Base-by-base conservation (phyloP, 1,140 invertebrate species). In the Ruditapes philippinarum region DNA sequence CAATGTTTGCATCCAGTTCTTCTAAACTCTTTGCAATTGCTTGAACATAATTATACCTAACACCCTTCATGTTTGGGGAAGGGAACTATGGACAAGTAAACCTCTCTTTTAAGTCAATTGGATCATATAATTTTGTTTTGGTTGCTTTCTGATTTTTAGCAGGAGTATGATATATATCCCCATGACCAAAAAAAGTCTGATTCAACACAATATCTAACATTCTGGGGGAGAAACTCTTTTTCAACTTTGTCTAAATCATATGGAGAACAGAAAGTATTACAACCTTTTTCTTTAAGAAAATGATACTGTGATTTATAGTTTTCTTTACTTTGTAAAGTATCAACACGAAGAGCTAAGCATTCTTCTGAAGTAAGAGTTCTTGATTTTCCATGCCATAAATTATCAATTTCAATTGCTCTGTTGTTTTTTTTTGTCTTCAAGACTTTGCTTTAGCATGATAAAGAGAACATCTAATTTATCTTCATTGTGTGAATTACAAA, bases 381-480 rank as follows among this genome's bases (percentile, higher is more conserved):
- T 9, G 12, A 14, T 22, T 45, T 3, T 7, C 40, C 33, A n/a
- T 76, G 14, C 73, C 1, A 76, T 7, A 28, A 14, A 0, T 22
- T 3, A n/a, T 42, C 14, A 25, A 76, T 12, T n/a, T 19, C 38
- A 76, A 1, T 22, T 2, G 14, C 0, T 25, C 42, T 49, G 28
- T 22, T 45, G 28, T 51, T 40, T 33, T 76, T 22, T n/a, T 25
- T 19, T 76, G 9, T 76, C 73, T 45, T 25, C 19, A 9, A 74
- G 28, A 45, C 17, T 3, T 76, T 76, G 73, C 17, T 76, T 19
- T 76, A 49, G n/a, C 17, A 40, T 76, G 49, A 76, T 45, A 74
- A 74, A 45, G 14, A 74, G 40, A 0, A 76, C 38, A 76, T 42
- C 73, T 5, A 14, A 1, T 76, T 76, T 76, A 17, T 76, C 73